Evolutionary conservation across 2,888 invertebrate species (phyloP).

Genomic region (Strigamia crassipes): DNA sequence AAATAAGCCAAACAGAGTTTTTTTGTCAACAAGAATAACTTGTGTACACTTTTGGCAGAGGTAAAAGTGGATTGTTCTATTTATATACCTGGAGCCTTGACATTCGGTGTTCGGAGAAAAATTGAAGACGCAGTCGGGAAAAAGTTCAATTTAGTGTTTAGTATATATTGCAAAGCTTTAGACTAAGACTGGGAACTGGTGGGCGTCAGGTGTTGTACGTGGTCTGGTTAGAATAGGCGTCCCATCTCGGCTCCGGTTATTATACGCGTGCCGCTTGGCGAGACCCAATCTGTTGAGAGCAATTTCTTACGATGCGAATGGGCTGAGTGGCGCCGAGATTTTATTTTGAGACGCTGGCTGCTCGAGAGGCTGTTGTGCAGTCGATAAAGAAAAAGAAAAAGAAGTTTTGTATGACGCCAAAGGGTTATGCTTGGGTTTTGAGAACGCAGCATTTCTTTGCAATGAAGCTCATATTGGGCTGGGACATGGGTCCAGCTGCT

Average conservation of each 20-base stretch:
- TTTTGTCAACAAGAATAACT: neutral
- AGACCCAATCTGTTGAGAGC: constrained; percentile 45
- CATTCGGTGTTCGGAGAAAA: neutral
- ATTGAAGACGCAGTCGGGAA: neutral
- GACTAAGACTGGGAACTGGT: constrained; percentile 15
- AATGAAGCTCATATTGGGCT: constrained; percentile 10
- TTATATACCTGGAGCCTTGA: neutral
- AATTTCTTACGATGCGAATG: constrained; percentile 47
- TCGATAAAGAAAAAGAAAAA: constrained; percentile 22
- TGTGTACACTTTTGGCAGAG: neutral
- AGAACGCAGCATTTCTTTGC: neutral
- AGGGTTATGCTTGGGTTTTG: neutral
- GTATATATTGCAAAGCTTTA: neutral
- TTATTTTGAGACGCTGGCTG: constrained; percentile 44
- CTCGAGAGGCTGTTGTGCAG: constrained; percentile 19
- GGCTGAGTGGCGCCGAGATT: constrained; percentile 46
- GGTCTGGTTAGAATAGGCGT: constrained; percentile 7
- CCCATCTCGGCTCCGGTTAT: constrained; percentile 10
- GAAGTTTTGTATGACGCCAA: constrained; percentile 13
- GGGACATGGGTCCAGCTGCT: constrained; percentile 34
- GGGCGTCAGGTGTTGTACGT: constrained; percentile 40
- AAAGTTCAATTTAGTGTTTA: constrained; percentile 6
- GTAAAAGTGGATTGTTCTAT: neutral
- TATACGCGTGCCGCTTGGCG: constrained; percentile 20
- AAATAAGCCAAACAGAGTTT: neutral